Evolutionary conservation across 30 jellyfish, hydroid and myxozoan genomes (phyloP).

Genomic region (Sanderia malayensis): DNA sequence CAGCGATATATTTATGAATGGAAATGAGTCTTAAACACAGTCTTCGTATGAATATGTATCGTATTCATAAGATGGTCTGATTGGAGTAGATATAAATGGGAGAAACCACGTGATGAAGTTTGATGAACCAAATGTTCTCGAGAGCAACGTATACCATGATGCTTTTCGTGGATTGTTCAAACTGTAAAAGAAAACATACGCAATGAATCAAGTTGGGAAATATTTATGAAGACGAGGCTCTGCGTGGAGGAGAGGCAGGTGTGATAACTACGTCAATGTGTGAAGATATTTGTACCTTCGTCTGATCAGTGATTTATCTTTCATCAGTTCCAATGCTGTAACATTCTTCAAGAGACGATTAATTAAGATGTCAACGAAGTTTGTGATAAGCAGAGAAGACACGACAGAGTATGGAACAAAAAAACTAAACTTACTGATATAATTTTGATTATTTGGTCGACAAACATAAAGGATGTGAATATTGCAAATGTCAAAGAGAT

Average conservation of each 20-base stretch:
- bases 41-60: constrained; percentile 11
- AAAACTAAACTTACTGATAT: constrained; percentile 26
- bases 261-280: no score
- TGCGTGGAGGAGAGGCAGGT: no score
- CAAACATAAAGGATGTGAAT: constrained; percentile 47
- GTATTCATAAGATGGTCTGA: constrained; percentile 47
- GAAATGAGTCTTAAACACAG: no score
- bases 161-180: constrained; percentile 30
- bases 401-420: background rate
- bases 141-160: constrained; percentile 15
- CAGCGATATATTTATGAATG: no score
- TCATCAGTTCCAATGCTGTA: constrained; percentile 48
- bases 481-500: constrained; percentile 28
- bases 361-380: no score
- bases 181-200: constrained; percentile 15
- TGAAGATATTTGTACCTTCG: no score
- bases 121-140: constrained; percentile 40
- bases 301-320: constrained; percentile 23
- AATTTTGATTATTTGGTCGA: constrained; percentile 31
- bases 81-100: constrained; percentile 11
- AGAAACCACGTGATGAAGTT: constrained; percentile 34
- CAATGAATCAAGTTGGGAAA: no score
- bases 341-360: constrained; percentile 43
- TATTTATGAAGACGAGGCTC: no score
- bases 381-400: background rate